These are phyloP conservation scores for Diadegma fenestrale DNA, from an alignment of 2,888 invertebrate species.

Conservation along the genomic window DNA sequence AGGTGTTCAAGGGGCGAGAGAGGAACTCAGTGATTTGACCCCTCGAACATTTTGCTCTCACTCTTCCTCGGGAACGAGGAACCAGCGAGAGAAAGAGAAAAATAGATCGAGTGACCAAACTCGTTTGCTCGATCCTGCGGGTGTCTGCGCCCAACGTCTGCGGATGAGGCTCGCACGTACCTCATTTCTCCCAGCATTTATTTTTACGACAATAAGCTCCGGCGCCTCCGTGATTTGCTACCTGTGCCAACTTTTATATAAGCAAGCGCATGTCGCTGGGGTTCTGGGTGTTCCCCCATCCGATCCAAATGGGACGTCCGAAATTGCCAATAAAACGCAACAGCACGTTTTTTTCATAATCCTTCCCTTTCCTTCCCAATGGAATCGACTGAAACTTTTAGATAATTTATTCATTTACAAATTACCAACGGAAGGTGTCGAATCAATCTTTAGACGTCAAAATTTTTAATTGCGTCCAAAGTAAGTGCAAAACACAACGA, in stretches of 20 bases:
- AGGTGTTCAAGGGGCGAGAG: conserved; percentile 2
- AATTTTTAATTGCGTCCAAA: neutral
- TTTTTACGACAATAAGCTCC: conserved; percentile 56
- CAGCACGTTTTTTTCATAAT: neutral
- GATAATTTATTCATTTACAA: conserved; percentile 11
- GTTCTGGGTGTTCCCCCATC: neutral
- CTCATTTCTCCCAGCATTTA: conserved; percentile 33
- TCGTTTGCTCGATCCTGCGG: conserved; percentile 62
- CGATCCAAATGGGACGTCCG: conserved; percentile 9
- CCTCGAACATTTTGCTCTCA: conserved; percentile 45
- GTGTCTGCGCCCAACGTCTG: conserved; percentile 58
- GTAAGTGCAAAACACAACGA: neutral
- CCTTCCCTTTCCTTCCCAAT: neutral
- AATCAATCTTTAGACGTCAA: neutral
- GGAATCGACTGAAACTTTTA: neutral
- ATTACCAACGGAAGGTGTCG: neutral
- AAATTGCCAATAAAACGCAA: conserved; percentile 15
- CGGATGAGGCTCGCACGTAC: conserved; percentile 14
- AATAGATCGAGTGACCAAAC: conserved; percentile 60
- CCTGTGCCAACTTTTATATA: conserved; percentile 44
- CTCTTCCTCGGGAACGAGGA: neutral
- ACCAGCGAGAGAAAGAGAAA: conserved; percentile 24
- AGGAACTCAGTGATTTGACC: conserved; percentile 53
- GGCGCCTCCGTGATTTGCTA: conserved; percentile 58
- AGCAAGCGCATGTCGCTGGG: conserved; percentile 5